Conservation (phyloP, 2,888 invertebrate genomes). For the Allophyes oxyacanthae region DNA sequence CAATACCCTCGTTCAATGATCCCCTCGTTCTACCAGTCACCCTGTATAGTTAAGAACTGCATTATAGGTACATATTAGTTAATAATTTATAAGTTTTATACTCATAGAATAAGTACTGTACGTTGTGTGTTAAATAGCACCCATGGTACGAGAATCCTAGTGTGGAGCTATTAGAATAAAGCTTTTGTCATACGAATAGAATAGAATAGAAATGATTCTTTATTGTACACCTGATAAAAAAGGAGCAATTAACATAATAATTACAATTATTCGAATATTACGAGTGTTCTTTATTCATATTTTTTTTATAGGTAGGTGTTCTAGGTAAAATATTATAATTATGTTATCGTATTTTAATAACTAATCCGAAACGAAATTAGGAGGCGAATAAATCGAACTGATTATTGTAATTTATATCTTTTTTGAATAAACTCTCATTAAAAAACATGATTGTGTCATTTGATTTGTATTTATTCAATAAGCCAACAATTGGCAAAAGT, state of each 20-base stretch:
- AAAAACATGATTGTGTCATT: background rate
- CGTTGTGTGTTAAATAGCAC: background rate
- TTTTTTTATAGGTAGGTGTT: too few species aligned
- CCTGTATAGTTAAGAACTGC: too few species aligned
- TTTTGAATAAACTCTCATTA: constrained; percentile 3
- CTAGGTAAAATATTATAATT: background rate
- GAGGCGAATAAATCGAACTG: constrained; percentile 2
- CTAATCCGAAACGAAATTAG: constrained; percentile 1
- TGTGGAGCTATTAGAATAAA: constrained; percentile 2
- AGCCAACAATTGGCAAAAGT: too few species aligned
- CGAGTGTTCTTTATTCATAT: too few species aligned
- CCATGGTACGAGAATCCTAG: constrained; percentile 18
- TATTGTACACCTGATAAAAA: too few species aligned
- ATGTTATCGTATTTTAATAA: background rate
- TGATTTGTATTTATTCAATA: background rate
- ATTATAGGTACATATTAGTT: background rate
- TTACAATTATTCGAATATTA: too few species aligned
- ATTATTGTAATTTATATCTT: constrained; percentile 7
- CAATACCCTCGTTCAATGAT: too few species aligned
- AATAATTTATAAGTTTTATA: background rate
- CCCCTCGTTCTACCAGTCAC: too few species aligned
- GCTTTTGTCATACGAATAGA: background rate
- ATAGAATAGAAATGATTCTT: too few species aligned
- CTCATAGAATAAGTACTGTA: background rate
- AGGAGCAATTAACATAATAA: too few species aligned